A percentile compares a stretch with the other conserved stretches of the same genome.
Conservation (phyloP, 2,113 vertebrate genomes). For the Pseudopodoces humilis region DNA sequence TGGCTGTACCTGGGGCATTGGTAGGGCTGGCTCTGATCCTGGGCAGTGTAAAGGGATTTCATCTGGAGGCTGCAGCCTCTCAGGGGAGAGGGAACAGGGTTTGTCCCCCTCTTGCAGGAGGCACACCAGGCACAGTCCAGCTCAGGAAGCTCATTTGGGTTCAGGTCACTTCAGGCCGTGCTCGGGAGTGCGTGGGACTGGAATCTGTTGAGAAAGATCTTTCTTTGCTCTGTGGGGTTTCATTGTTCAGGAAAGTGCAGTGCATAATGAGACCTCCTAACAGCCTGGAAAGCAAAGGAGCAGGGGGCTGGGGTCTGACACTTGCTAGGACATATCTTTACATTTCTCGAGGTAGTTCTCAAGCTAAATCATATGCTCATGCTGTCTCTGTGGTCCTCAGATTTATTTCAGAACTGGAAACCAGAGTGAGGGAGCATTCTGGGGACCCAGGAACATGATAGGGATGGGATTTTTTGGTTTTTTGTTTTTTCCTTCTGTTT, state of each 20-base stretch:
- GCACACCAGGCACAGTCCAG: neutral
- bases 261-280: neutral
- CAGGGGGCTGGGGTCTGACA: neutral
- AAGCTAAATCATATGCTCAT: neutral
- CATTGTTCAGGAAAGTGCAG: neutral
- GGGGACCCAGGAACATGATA: neutral
- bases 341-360: neutral
- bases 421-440: neutral
- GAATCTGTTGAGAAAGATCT: neutral
- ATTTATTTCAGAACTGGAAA: conserved; percentile 30
- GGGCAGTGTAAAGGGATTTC: neutral
- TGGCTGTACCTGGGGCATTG: neutral
- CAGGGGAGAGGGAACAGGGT: neutral
- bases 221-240: neutral
- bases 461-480: neutral
- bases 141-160: neutral
- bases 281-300: neutral
- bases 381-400: neutral
- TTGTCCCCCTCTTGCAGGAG: neutral
- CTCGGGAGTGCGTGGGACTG: neutral
- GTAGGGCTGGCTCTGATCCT: neutral
- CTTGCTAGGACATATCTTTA: neutral
- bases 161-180: neutral
- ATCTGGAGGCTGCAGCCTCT: neutral
- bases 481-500: neutral